Percentiles rank a stretch among this genome's conserved stretches.
These are phyloP conservation scores for Petrocephalus schoutedeni DNA, from an alignment of 2,797 vertebrate species.

Conservation along the genomic window DNA sequence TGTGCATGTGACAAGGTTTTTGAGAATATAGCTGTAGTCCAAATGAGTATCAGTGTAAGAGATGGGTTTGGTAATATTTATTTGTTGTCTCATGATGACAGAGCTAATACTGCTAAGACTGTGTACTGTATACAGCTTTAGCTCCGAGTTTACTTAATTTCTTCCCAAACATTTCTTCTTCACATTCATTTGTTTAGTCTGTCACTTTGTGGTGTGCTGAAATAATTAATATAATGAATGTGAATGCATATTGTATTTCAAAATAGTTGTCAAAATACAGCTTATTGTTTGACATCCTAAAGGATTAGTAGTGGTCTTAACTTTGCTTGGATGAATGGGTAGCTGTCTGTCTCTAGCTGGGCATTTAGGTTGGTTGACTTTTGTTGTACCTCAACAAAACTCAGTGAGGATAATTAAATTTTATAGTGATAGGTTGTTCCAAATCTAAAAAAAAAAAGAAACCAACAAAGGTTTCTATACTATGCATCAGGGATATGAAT, in stretches of 20 bases:
- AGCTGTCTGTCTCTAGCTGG: neutral
- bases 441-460: neutral
- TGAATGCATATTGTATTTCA: neutral
- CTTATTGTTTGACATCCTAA: neutral
- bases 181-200: neutral
- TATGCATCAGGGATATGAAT: neutral
- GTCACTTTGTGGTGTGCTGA: neutral
- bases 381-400: neutral
- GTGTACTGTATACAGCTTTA: neutral
- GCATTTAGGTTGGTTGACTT: neutral
- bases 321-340: neutral
- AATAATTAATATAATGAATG: neutral
- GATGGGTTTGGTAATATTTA: neutral
- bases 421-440: neutral
- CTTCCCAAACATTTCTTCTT: neutral
- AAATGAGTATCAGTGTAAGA: slow-evolving; percentile 23
- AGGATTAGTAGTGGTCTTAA: neutral
- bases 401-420: neutral
- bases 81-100: neutral
- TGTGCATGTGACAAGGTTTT: slow-evolving; percentile 39
- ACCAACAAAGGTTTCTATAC: neutral
- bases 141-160: neutral
- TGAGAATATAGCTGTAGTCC: slow-evolving; percentile 38
- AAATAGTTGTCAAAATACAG: neutral
- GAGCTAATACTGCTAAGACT: neutral